These are phyloP conservation scores for Lagopus leucura DNA, from an alignment of 2,113 vertebrate species.

Conservation along the genomic window DNA sequence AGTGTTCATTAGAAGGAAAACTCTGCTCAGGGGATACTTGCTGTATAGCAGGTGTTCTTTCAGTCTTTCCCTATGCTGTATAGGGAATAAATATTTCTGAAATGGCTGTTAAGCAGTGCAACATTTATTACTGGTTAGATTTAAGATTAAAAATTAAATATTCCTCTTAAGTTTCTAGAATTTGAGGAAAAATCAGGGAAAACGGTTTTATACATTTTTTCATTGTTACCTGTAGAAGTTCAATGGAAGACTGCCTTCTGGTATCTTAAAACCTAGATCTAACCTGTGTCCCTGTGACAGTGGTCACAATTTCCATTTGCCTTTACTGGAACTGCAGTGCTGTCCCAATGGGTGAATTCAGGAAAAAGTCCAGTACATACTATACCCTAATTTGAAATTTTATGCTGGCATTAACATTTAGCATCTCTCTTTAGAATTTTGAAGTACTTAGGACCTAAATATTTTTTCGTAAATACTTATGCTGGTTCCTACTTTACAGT, in stretches of 20 bases:
- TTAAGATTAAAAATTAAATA: neutral
- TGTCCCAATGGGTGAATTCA: neutral
- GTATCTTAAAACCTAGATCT: neutral
- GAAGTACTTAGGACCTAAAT: neutral
- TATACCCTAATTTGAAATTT: neutral
- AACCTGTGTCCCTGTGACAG: neutral
- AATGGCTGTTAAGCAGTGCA: neutral
- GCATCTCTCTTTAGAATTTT: neutral
- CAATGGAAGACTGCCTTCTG: neutral
- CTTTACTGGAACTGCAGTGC: neutral
- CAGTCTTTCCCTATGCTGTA: neutral
- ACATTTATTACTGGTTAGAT: neutral
- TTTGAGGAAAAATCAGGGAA: neutral
- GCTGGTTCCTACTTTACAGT: neutral
- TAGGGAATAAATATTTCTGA: neutral
- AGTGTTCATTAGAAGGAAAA: neutral
- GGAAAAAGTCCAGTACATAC: neutral
- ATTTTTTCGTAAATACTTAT: neutral
- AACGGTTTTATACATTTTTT: neutral
- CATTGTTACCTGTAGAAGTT: neutral
- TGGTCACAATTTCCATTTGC: neutral
- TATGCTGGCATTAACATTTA: neutral
- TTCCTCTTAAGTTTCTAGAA: neutral
- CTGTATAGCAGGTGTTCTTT: neutral
- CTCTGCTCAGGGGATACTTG: neutral